Base-by-base conservation (phyloP, 2,888 invertebrate genomes). In the Luperina nickerlii region DNA sequence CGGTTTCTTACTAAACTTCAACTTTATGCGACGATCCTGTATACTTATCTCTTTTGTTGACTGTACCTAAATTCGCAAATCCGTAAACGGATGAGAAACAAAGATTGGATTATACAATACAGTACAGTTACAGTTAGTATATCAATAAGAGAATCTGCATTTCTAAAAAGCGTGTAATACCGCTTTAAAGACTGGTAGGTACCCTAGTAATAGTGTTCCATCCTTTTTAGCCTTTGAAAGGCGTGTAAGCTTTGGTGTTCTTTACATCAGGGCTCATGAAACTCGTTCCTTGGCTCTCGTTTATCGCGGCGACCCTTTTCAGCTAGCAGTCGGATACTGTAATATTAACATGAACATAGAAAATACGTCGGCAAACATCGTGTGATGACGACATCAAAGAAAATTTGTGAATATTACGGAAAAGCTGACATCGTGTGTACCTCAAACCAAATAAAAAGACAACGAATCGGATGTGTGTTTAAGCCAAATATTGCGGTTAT, bases 241-340 rank as follows among this genome's bases (percentile, higher is more conserved):
- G 66, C 65, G 67, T 71, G 78, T 81, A 78, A 88, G 76, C 79
- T 78, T 76, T 81, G 67, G 76, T 71, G 78, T 79, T 88, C 62
- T 69, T 74, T 76, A 67, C 45, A 38, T 38, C 6, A 62, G 0
- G 11, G 63, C 45, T 79, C 65, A 65, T 79, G 62, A 83, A 86
- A 71, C 68, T 69, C 60, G 67, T 71, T 81, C 81, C 86, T 32
- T 74, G 67, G 65, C 72, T 79, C 77, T 79, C 79, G 27, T 84
- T 86, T 81, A 75, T 79, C 63, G 54, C 67, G 66, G 66, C 74
- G 32, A 76, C 80, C 81, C 74, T 85, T 80, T 82, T 69, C 63
- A n/a, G 60, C 27, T 63, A 32, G 38, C 69, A 70, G 66, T 66
- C 45, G 57, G 45, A 57, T 63, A 54, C 65, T 76, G 54, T 79